Evolutionary conservation across 1,140 invertebrate species (phyloP).

Genomic region (Eubasilissa regina): DNA sequence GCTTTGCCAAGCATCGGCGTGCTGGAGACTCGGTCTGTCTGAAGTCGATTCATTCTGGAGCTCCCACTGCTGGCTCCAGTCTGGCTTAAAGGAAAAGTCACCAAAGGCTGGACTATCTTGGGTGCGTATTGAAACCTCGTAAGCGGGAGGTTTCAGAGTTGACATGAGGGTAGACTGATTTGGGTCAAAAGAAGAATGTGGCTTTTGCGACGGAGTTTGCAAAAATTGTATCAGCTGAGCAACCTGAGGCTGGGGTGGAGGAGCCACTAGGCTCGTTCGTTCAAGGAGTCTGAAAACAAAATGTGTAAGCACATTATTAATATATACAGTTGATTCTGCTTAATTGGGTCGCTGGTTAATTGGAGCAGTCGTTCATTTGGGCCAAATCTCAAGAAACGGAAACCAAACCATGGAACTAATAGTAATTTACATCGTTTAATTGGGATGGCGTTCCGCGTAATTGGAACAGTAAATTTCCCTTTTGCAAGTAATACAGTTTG

Average conservation of each 20-base stretch:
- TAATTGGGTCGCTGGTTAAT: no score
- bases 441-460: no score
- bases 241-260: conserved; percentile 67
- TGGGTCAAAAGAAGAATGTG: conserved; percentile 65
- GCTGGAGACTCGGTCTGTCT: conserved; percentile 72
- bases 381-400: no score
- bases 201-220: conserved; percentile 72
- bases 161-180: conserved; percentile 73
- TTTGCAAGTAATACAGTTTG: no score
- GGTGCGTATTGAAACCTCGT: conserved; percentile 64
- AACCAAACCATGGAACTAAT: no score
- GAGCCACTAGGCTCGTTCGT: conserved; percentile 79
- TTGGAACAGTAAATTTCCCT: no score
- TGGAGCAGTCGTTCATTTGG: no score
- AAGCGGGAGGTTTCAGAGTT: conserved; percentile 74
- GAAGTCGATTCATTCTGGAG: conserved; percentile 65
- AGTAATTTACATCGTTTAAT: no score
- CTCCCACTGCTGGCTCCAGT: conserved; percentile 74
- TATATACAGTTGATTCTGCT: no score
- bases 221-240: conserved; percentile 79
- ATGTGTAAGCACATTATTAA: neutral
- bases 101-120: conserved; percentile 68
- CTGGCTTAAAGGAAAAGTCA: conserved; percentile 66
- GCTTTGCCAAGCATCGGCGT: conserved; percentile 72
- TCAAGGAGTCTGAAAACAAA: conserved; percentile 72